Evolutionary conservation across 2,888 invertebrate species (phyloP).

Genomic region (Watsonalla binaria): DNA sequence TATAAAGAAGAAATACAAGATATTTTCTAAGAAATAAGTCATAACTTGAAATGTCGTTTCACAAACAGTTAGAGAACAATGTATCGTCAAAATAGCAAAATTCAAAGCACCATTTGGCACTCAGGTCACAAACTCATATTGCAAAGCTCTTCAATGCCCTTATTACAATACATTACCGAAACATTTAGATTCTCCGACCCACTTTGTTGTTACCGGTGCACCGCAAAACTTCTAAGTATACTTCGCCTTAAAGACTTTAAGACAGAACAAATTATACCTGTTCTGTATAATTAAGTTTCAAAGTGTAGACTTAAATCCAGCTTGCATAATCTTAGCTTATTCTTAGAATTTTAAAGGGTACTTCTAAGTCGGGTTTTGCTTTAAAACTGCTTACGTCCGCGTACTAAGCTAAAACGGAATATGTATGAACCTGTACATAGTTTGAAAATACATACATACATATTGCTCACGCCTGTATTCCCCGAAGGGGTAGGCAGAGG

Average conservation of each 20-base stretch:
- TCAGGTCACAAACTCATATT: neutral
- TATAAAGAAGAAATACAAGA: too few species aligned
- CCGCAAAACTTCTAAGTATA: conserved; percentile 11
- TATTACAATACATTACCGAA: neutral
- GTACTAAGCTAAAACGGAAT: too few species aligned
- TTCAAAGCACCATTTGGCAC: neutral
- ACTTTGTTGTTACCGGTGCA: neutral
- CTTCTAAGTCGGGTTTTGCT: neutral
- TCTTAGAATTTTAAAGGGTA: conserved; percentile 14
- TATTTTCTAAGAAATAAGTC: too few species aligned
- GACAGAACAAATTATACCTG: conserved; percentile 43
- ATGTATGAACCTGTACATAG: too few species aligned
- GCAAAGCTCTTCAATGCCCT: neutral
- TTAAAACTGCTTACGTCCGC: neutral
- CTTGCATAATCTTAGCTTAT: conserved; percentile 24
- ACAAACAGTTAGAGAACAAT: too few species aligned
- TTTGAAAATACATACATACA: too few species aligned
- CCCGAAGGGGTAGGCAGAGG: too few species aligned
- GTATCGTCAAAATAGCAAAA: neutral
- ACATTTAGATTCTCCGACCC: neutral
- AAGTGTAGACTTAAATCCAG: conserved; percentile 20
- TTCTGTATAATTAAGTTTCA: conserved; percentile 41
- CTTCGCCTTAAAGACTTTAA: conserved; percentile 25
- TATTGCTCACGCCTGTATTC: too few species aligned
- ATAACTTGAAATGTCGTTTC: too few species aligned